Conservation (phyloP, 2,888 invertebrate genomes). For the Erebia epiphron region DNA sequence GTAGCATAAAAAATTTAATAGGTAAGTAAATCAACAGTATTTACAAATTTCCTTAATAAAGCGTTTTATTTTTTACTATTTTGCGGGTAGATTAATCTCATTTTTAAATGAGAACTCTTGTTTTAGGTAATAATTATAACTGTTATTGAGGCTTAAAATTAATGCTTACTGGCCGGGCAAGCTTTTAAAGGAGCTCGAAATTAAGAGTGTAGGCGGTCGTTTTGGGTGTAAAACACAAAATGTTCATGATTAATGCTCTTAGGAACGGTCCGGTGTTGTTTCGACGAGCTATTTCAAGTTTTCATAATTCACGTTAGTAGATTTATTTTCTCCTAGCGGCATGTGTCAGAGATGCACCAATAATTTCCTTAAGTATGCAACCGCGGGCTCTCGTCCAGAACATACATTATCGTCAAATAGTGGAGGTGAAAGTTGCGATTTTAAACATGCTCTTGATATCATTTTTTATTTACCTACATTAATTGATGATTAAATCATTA, state of each 20-base stretch:
- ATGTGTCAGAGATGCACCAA: conserved; percentile 61
- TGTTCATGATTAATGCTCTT: background rate
- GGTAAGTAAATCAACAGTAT: too few relatives aligned
- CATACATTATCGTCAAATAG: conserved; percentile 44
- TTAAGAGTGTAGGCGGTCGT: conserved; percentile 29
- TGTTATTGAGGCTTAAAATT: background rate
- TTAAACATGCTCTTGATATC: conserved; percentile 20
- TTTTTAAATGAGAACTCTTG: background rate
- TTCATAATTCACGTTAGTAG: conserved; percentile 10
- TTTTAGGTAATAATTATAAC: background rate
- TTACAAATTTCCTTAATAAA: too few relatives aligned
- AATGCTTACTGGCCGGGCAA: conserved; percentile 1
- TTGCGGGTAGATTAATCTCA: background rate
- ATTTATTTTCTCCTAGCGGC: conserved; percentile 35
- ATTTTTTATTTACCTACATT: too few relatives aligned
- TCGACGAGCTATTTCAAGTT: background rate
- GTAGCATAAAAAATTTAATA: too few relatives aligned
- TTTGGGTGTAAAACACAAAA: conserved; percentile 14
- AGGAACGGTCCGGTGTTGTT: background rate
- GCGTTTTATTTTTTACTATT: background rate
- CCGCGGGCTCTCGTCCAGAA: conserved; percentile 45
- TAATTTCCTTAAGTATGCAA: conserved; percentile 55
- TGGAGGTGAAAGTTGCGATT: conserved; percentile 46
- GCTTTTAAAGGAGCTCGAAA: conserved; percentile 26
- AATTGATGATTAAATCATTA: too few relatives aligned